These are phyloP conservation scores for Mugil cephalus DNA, from an alignment of 2,113 vertebrate species.

Conservation along the genomic window DNA sequence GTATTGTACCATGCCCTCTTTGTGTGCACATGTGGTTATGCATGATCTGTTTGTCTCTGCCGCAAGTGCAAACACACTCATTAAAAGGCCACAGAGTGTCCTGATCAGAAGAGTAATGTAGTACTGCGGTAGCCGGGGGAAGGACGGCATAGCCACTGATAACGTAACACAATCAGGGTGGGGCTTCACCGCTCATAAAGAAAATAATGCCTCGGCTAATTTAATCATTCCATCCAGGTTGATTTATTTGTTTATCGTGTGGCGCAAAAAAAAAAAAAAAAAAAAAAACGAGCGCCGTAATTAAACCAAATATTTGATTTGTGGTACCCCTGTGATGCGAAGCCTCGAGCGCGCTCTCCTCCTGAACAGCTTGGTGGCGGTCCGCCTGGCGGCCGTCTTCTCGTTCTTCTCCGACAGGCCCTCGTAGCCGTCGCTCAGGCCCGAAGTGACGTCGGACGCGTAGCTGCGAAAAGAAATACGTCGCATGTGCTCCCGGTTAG, in stretches of 20 bases:
- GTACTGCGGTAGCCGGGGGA: background rate
- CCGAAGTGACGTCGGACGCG: conserved; percentile 91
- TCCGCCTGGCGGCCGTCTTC: conserved; percentile 81
- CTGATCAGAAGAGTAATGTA: conserved; percentile 40
- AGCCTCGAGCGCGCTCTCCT: conserved; percentile 90
- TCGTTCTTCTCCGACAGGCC: conserved; percentile 84
- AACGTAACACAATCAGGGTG: conserved; percentile 30
- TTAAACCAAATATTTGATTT: background rate
- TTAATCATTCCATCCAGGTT: background rate
- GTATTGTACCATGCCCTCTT: background rate
- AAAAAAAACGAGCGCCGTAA: conserved; percentile 12
- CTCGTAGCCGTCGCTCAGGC: conserved; percentile 91
- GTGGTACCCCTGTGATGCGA: conserved; percentile 91
- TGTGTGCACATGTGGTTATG: conserved; percentile 23
- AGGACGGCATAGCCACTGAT: conserved; percentile 29
- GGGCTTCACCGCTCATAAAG: conserved; percentile 27
- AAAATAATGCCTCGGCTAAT: conserved; percentile 9
- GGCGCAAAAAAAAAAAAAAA: too few species aligned
- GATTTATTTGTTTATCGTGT: conserved; percentile 51
- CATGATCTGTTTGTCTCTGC: conserved; percentile 51
- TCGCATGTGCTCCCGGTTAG: background rate
- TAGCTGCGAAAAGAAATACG: conserved; percentile 83
- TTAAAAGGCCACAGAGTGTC: conserved; percentile 42
- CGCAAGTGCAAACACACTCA: conserved; percentile 34
- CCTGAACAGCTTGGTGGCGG: conserved; percentile 86